These are phyloP conservation scores for Halcyon senegalensis DNA, from an alignment of 2,113 vertebrate genomes.

Conservation along the genomic window DNA sequence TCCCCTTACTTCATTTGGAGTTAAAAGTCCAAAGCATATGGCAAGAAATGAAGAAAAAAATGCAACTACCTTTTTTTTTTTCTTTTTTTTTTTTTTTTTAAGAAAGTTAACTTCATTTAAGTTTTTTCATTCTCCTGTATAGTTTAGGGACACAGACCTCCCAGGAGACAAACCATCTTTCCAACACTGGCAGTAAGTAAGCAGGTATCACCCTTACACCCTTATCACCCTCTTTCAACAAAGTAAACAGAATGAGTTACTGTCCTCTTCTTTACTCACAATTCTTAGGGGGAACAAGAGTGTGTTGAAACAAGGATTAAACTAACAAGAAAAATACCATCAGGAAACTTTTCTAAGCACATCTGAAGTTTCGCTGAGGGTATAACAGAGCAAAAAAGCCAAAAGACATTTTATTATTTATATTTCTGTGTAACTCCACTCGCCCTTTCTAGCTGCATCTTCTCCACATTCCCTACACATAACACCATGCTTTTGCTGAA, in stretches of 20 bases:
- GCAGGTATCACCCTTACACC: not conserved
- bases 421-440: not conserved
- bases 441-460: not conserved
- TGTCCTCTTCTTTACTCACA: not conserved
- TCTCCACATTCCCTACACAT: not conserved
- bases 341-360: not conserved
- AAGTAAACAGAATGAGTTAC: not conserved
- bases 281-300: not conserved
- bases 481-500: not conserved
- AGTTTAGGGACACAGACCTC: not conserved
- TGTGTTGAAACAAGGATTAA: not conserved
- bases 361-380: not conserved
- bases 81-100: not conserved
- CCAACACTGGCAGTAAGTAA: not conserved
- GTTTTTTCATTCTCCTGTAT: not conserved
- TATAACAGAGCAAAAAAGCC: not conserved
- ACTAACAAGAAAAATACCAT: not conserved
- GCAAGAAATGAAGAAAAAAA: not conserved
- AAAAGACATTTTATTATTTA: not conserved
- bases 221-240: not conserved
- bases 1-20: not conserved
- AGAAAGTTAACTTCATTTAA: not conserved
- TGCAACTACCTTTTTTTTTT: not conserved
- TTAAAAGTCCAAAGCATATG: not conserved
- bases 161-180: not conserved